phyloP scores from a whole-genome alignment of 2,888 invertebrate genomes.

The Coleophora flavipennella region DNA sequence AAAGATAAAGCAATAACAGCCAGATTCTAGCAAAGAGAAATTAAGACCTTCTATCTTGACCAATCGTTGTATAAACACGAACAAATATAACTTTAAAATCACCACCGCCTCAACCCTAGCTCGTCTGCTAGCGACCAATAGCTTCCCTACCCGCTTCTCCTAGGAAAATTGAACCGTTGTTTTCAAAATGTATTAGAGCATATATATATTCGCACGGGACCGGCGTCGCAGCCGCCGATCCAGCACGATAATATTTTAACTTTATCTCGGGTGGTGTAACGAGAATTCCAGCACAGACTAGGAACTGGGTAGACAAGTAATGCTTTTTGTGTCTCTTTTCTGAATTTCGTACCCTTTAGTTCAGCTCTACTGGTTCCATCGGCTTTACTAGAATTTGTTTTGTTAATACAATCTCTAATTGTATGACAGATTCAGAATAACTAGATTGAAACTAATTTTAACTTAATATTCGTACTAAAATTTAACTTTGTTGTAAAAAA shows the following conservation, averaged over 20 bases:
- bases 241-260: conserved; percentile 64
- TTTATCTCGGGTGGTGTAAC: conserved; percentile 59
- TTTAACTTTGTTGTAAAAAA: no score
- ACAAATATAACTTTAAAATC: no score
- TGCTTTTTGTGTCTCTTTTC: neutral
- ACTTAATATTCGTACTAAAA: no score
- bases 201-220: conserved; percentile 54
- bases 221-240: conserved; percentile 43
- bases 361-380: neutral
- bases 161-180: conserved; percentile 61
- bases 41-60: no score
- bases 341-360: neutral
- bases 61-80: no score
- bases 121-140: no score
- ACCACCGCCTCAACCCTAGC: no score
- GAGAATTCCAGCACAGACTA: conserved; percentile 32
- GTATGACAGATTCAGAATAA: neutral
- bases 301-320: neutral
- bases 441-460: neutral
- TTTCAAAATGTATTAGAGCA: conserved; percentile 62
- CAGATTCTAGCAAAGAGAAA: no score
- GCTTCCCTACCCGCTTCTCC: conserved; percentile 10
- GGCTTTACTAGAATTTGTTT: neutral
- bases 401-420: neutral
- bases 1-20: no score